A percentile compares a stretch with the other conserved stretches of the same genome.
Evolutionary conservation across 1,140 invertebrate genomes (phyloP).

Genomic region (Choristoneura fumiferana): DNA sequence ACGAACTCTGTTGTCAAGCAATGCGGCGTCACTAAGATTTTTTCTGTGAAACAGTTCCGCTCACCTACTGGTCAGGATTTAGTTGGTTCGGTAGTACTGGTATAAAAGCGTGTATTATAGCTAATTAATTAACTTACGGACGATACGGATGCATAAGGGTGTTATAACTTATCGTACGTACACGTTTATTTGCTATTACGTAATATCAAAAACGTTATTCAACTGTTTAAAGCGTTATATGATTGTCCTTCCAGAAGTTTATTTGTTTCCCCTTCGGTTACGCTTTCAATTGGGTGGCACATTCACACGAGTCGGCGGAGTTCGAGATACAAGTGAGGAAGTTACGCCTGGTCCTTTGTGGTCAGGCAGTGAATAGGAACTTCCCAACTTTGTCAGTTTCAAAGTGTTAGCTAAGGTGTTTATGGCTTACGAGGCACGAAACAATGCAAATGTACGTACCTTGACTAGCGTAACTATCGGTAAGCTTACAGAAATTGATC

Average conservation of each 20-base stretch:
- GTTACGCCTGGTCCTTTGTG: constrained; percentile 1
- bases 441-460: constrained; percentile 7
- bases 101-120: no score
- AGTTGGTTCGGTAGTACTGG: no score
- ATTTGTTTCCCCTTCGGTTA: neutral
- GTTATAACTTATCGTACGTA: no score
- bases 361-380: neutral
- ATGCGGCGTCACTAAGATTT: no score
- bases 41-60: no score
- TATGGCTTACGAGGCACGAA: neutral
- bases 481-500: neutral
- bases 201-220: neutral
- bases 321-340: constrained; percentile 4
- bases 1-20: no score
- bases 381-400: constrained; percentile 5
- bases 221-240: neutral
- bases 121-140: no score
- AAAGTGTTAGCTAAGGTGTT: constrained; percentile 16
- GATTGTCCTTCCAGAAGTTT: constrained; percentile 1
- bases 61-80: no score
- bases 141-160: no score
- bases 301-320: neutral
- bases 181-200: neutral
- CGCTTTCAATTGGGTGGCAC: constrained; percentile 8
- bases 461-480: neutral